These are phyloP conservation scores for Chaenocephalus aceratus DNA, from an alignment of 2,113 vertebrate genomes.

Conservation along the genomic window DNA sequence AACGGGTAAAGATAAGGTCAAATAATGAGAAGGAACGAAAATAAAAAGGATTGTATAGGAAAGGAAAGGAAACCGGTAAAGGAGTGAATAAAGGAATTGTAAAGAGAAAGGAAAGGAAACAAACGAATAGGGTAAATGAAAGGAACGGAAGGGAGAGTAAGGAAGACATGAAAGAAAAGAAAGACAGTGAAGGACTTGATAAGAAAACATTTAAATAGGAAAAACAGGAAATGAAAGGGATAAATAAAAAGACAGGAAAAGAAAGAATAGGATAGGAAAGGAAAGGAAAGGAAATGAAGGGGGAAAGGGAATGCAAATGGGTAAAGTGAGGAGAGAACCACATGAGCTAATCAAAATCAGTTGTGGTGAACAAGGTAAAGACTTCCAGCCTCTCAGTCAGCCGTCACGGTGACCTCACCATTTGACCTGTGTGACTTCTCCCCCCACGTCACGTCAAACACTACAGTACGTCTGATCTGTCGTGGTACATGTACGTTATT, in stretches of 20 bases:
- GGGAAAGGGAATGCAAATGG: background rate
- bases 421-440: constrained; percentile 3
- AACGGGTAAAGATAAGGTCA: background rate
- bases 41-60: too few relatives aligned
- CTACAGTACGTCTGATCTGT: constrained; percentile 5
- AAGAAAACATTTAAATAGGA: background rate
- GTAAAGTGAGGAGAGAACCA: background rate
- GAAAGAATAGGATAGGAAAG: background rate
- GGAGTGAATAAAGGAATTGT: background rate
- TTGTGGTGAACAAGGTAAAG: background rate
- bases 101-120: background rate
- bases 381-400: background rate
- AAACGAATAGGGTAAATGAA: background rate
- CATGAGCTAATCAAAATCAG: too few relatives aligned
- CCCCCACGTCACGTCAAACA: constrained; percentile 17
- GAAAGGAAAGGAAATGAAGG: background rate
- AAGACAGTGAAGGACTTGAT: background rate
- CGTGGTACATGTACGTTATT: constrained; percentile 1
- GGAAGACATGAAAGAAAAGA: background rate
- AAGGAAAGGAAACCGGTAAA: too few relatives aligned
- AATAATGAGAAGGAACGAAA: too few relatives aligned
- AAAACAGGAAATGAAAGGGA: background rate
- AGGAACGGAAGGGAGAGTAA: background rate
- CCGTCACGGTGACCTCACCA: background rate
- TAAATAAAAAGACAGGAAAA: background rate